These are phyloP conservation scores for Cybosia mesomella DNA, from an alignment of 2,888 invertebrate species.

Conservation along the genomic window DNA sequence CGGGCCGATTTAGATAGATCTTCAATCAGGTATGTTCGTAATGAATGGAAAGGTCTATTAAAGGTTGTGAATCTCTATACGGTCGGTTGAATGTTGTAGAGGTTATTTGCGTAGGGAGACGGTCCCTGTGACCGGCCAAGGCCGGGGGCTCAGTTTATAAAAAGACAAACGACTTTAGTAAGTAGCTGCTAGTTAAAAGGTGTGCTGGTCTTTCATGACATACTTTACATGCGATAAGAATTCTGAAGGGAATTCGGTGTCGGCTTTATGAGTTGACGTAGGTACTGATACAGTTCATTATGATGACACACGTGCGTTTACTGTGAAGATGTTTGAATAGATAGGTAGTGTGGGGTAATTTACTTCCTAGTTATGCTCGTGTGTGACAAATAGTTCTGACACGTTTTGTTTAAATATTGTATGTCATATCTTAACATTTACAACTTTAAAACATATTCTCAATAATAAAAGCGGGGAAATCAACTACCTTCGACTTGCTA, in stretches of 20 bases:
- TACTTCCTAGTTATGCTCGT: background rate
- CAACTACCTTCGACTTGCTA: too few species aligned
- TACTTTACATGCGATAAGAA: constrained; percentile 46
- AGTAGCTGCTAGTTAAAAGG: constrained; percentile 50
- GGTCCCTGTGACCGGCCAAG: constrained; percentile 70
- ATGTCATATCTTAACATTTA: background rate
- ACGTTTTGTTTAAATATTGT: background rate
- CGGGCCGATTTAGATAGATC: constrained; percentile 57
- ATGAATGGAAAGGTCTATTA: constrained; percentile 53
- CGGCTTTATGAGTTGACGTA: constrained; percentile 32
- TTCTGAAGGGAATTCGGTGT: constrained; percentile 46
- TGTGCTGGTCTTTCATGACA: constrained; percentile 43
- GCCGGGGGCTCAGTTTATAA: constrained; percentile 57
- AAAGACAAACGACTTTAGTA: constrained; percentile 50
- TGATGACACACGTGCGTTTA: constrained; percentile 19
- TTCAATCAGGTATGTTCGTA: constrained; percentile 38
- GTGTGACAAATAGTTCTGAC: background rate
- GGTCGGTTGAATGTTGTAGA: constrained; percentile 66
- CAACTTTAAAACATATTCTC: too few species aligned
- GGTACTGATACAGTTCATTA: constrained; percentile 12
- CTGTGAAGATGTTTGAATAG: background rate
- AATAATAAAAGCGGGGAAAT: too few species aligned
- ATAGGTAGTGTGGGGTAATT: constrained; percentile 1
- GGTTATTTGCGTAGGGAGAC: constrained; percentile 56
- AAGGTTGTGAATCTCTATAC: constrained; percentile 62